Base-by-base conservation (phyloP, 2,888 invertebrate species). In the Hypolimnas misippus region DNA sequence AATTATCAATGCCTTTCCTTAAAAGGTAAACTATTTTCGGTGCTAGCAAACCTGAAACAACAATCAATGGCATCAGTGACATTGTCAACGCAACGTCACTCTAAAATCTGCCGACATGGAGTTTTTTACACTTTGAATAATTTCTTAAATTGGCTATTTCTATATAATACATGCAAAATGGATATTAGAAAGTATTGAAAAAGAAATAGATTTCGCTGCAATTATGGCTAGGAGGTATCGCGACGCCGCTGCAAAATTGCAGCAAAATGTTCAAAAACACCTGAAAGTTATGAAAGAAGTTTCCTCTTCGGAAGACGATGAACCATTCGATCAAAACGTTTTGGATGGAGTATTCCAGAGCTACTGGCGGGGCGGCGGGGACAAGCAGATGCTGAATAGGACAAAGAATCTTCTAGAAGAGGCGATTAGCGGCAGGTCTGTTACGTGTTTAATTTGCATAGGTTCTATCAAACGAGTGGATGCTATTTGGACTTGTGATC, bases 381-480 rank as follows among this genome's bases (percentile, higher is more conserved):
- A 90, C 61, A 76, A 79, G 1, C 78, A 82, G n/a, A 75, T 89
- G 80, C 74, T 91, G 3, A 86, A 85, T 57, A 83, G 95, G 73
- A 96, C 96, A 3, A 94, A 95, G 75, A 93, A 94, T 53, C 95
- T 96, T 77, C 86, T 98, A 57, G 95, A 96, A 77, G 96, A 97
- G 82, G 93, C 95, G 0, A 94, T 97, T 71, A 94, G 95, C 74
- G 96, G 97, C 17, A 96, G 96, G 6, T 94, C 96, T 7, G 94
- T 96, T 1, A 96, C 96, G 10, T 98, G 98, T 78, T 93, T 98
- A 2, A 96, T 98, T 76, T 98, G 98, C 76, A 98, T 98, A 78
- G 97, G 96, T 2, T 95, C 96, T 42, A 94, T 98, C 12, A 97
- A 96, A 82, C 93, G 96, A 71, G 93, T 92, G 57, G 96, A 98